Evolutionary conservation across 2,797 vertebrate genomes (phyloP).

Genomic region (Numenius phaeopus): DNA sequence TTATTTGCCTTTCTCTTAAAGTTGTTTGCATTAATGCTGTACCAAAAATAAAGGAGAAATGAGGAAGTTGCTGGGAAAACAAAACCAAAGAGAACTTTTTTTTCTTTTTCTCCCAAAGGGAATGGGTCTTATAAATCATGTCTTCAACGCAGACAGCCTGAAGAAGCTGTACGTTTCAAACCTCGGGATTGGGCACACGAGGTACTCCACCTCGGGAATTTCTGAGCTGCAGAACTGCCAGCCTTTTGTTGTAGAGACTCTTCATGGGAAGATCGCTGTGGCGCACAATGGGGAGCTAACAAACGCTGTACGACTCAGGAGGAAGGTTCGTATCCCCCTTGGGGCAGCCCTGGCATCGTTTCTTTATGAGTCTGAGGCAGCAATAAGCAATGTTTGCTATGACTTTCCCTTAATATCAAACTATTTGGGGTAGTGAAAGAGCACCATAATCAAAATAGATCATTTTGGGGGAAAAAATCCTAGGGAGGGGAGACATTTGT

Average conservation of each 20-base stretch:
- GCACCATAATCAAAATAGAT: not conserved
- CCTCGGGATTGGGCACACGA: slow-evolving; percentile 95
- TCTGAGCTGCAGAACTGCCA: slow-evolving; percentile 98
- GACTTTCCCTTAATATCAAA: not conserved
- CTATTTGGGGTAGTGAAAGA: not conserved
- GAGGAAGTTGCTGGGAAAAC: not conserved
- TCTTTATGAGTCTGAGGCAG: not conserved
- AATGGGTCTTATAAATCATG: slow-evolving; percentile 94
- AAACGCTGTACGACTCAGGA: slow-evolving; percentile 89
- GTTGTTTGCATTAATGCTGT: not conserved
- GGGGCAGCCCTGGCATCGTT: not conserved
- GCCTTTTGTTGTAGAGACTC: slow-evolving; percentile 97
- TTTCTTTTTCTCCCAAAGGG: slow-evolving; percentile 82
- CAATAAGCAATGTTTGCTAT: not conserved
- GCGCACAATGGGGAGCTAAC: slow-evolving; percentile 97
- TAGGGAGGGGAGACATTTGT: not conserved
- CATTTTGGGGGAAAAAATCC: accelerated
- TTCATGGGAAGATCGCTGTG: slow-evolving; percentile 96
- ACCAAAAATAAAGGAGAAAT: not conserved
- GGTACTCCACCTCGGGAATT: slow-evolving; percentile 95
- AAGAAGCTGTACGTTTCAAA: slow-evolving; percentile 92
- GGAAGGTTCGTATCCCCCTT: slow-evolving; percentile 83
- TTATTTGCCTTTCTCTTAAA: not conserved
- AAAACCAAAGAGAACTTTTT: not conserved
- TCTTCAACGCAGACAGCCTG: slow-evolving; percentile 91